phyloP scores from a whole-genome alignment of 2,113 vertebrate genomes.

The Quiscalus mexicanus region DNA sequence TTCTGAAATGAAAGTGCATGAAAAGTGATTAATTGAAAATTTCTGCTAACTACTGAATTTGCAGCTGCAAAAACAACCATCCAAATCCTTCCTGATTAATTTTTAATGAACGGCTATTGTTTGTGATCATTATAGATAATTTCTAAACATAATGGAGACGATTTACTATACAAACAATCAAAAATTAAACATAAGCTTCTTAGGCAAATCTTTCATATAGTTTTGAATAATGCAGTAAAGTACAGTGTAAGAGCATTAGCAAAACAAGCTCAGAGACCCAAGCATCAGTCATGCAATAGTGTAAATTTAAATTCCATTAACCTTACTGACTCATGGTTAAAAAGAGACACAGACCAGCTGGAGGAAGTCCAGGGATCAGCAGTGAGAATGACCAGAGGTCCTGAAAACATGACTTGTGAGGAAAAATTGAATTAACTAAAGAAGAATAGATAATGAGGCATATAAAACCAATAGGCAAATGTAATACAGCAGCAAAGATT shows the following conservation, averaged over 20 bases:
- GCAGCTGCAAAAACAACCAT: neutral
- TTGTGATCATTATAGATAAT: neutral
- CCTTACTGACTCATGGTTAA: neutral
- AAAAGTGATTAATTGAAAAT: neutral
- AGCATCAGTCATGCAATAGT: neutral
- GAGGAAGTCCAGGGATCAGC: neutral
- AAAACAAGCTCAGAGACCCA: neutral
- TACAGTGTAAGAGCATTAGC: neutral
- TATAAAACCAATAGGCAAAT: neutral
- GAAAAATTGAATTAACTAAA: neutral
- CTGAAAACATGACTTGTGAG: neutral
- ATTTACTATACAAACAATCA: neutral
- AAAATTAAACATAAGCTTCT: neutral
- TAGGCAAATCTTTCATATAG: neutral
- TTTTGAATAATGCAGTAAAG: neutral
- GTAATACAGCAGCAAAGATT: neutral
- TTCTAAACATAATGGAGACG: neutral
- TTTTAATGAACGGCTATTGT: neutral
- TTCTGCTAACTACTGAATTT: neutral
- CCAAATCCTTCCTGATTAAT: neutral
- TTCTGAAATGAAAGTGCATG: neutral
- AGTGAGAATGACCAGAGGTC: neutral
- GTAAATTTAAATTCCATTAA: constrained; percentile 35
- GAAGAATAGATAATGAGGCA: neutral
- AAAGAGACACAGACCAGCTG: neutral